Percentiles rank a stretch among this genome's conserved stretches.
These are phyloP conservation scores for Myiothlypis coronata DNA, from an alignment of 2,797 vertebrate genomes.

Conservation along the genomic window DNA sequence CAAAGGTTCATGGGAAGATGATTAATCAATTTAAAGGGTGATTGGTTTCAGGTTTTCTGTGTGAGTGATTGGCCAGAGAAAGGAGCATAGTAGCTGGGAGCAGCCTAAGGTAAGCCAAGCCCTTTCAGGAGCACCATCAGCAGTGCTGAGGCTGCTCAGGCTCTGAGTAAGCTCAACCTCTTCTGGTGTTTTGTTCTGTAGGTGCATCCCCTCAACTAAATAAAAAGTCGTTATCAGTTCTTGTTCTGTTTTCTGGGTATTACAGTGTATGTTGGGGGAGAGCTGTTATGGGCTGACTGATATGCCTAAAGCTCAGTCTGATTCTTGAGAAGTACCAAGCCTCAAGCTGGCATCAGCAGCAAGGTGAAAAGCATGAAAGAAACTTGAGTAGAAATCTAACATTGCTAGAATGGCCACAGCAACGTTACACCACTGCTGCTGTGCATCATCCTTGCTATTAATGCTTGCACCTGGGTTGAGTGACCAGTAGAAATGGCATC, in stretches of 20 bases:
- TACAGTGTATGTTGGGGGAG: accelerated
- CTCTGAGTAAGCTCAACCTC: accelerated
- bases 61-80: background rate
- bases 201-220: background rate
- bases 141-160: background rate
- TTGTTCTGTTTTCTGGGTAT: accelerated
- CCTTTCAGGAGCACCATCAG: background rate
- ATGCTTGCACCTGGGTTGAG: background rate
- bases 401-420: background rate
- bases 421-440: background rate
- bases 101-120: accelerated
- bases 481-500: background rate
- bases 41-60: background rate
- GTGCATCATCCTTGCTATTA: background rate
- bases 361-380: background rate
- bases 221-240: background rate
- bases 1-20: background rate
- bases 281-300: background rate
- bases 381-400: background rate
- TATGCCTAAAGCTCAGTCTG: background rate
- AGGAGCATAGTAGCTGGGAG: background rate
- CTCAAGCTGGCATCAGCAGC: background rate
- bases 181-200: background rate
- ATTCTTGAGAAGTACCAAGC: background rate
- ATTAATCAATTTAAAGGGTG: background rate